Evolutionary conservation across 2,888 invertebrate genomes (phyloP).

Genomic region (Hemithea aestivaria): DNA sequence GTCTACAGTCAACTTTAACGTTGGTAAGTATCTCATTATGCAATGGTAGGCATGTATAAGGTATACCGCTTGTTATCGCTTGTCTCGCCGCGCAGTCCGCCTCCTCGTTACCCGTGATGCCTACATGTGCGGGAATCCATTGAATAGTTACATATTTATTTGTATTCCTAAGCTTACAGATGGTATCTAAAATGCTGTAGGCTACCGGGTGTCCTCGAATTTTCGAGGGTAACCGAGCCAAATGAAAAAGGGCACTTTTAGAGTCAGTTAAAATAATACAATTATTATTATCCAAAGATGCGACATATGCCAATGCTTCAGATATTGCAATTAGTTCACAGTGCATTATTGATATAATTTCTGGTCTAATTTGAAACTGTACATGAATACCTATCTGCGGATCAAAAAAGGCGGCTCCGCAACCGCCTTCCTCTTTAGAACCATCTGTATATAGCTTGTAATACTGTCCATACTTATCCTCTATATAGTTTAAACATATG

Average conservation of each 20-base stretch:
- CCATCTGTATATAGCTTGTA: slow-evolving; percentile 1
- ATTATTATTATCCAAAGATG: background rate
- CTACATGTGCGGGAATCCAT: slow-evolving; percentile 1
- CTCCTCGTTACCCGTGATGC: background rate
- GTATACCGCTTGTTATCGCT: no score
- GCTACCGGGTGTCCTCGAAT: slow-evolving; percentile 6
- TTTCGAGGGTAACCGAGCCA: slow-evolving; percentile 7
- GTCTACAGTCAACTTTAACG: no score
- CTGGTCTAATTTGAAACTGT: no score
- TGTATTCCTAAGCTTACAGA: background rate
- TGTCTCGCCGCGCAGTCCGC: background rate
- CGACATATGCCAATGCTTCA: background rate
- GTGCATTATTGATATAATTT: slow-evolving; percentile 17
- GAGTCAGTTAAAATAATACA: slow-evolving; percentile 16
- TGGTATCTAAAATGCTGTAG: slow-evolving; percentile 6
- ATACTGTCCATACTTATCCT: background rate
- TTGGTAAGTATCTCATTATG: no score
- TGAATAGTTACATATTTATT: background rate
- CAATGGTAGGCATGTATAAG: no score
- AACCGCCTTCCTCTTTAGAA: background rate
- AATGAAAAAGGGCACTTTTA: slow-evolving; percentile 12
- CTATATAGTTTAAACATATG: background rate
- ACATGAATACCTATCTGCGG: background rate
- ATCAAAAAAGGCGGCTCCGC: slow-evolving; percentile 1
- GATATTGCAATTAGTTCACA: slow-evolving; percentile 16